Conservation (phyloP, 2,113 vertebrate species). For the Paratilapia polleni region DNA sequence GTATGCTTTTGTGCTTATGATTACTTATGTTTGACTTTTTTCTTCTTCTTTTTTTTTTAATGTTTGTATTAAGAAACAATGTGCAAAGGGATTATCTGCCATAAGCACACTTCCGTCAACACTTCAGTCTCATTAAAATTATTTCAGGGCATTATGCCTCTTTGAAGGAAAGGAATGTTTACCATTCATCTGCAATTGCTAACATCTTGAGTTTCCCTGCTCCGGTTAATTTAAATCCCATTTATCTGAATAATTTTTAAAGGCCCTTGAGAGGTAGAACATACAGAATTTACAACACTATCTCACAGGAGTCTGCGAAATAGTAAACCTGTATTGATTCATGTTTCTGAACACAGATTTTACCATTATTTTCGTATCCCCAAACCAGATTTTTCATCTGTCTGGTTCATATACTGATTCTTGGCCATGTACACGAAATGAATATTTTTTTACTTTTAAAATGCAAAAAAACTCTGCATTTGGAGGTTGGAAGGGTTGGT, state of each 20-base stretch:
- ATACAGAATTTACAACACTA: no score
- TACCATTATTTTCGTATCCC: no score
- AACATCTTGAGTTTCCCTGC: background rate
- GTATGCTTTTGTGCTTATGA: background rate
- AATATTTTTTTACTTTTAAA: no score
- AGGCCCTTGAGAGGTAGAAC: background rate
- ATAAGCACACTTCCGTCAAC: background rate
- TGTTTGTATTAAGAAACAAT: background rate
- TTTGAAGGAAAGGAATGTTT: background rate
- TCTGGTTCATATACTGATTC: no score
- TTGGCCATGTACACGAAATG: no score
- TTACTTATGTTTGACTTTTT: background rate
- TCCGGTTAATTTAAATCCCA: background rate
- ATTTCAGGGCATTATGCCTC: background rate
- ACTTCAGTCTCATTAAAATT: conserved; percentile 3
- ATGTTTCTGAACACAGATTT: no score
- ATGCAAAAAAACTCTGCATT: no score
- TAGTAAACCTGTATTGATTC: no score
- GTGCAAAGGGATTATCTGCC: background rate
- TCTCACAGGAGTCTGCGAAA: no score
- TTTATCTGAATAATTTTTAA: background rate
- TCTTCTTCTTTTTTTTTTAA: background rate
- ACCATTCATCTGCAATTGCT: background rate
- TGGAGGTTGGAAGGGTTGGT: no score
- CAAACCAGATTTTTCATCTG: no score